Base-by-base conservation (phyloP, 2,113 vertebrate genomes). In the Channa argus region DNA sequence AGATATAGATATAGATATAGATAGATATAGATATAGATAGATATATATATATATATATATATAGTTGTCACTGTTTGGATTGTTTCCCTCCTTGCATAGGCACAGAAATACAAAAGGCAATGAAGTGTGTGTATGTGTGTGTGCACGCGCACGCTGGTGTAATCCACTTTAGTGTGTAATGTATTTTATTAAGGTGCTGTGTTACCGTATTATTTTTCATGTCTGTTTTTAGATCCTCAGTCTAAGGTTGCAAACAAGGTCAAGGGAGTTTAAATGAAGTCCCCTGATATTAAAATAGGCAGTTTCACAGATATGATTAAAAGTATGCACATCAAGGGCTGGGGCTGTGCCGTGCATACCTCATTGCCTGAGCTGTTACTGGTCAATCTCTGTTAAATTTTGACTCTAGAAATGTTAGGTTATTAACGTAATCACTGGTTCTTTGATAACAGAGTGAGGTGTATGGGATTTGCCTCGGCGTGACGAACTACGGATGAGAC, bases 231-330 rank as follows among this genome's bases (percentile, higher is more conserved):
- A 79, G 67, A 70, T 43, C 64, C 33, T 55, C 71, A 74, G 53
- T 79, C 53, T 88, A 64, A 71, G 43, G 56, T 86, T 80, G 64
- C 77, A 67, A 36, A 76, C 60, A 71, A 74, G 4, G 61, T 59
- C 68, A 68, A 63, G 63, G 3, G 24, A 24, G 24, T 24, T 24
- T 24, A 24, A 24, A 24, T 13, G 43, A 45, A 37, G 33, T 63
- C 56, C 5, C 6, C 34, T 53, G n/a, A 73, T 62, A 24, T 70
- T 63, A 69, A 73, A 79, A 51, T 8, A 3, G 41, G 9, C 39
- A 67, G 9, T 8, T 38, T 44, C 13, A 7, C 24, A 70, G 56
- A 36, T 8, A 34, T 46, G 24, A 37, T 58, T 60, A 65, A 2
- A n/a, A 36, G 15, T 3, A 5, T 51, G 8, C 38, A 47, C 24